A percentile compares a stretch with the other conserved stretches of the same genome.
phyloP scores from a whole-genome alignment of 53 echinoderm and acorn worm species.

The Glandiceps talaboti region DNA sequence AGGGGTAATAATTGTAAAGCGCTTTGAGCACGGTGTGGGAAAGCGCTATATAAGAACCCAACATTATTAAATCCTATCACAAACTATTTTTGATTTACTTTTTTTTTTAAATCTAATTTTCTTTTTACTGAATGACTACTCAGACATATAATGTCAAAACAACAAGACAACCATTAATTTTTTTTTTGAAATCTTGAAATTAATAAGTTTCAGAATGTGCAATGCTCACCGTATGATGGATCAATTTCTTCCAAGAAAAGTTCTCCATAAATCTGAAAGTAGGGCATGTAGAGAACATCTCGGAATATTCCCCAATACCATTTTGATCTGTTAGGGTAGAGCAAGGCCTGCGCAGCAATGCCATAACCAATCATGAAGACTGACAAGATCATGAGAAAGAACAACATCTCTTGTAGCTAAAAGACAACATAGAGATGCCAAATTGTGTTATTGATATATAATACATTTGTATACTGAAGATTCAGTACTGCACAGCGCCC shows the following conservation, averaged over 20 bases:
- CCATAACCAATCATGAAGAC: slow-evolving; percentile 78
- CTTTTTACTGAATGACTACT: too few species aligned
- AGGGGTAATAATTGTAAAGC: too few species aligned
- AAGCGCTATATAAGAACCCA: too few species aligned
- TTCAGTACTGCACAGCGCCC: not conserved
- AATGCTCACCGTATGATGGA: not conserved
- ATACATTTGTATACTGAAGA: not conserved
- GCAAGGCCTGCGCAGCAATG: slow-evolving; percentile 52
- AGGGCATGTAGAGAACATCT: slow-evolving; percentile 49
- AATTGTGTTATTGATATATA: too few species aligned
- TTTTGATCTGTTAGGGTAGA: slow-evolving; percentile 40
- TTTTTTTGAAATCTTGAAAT: too few species aligned
- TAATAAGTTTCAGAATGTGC: too few species aligned
- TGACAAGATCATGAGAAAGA: slow-evolving; percentile 50
- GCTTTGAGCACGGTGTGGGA: too few species aligned
- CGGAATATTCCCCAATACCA: slow-evolving; percentile 19
- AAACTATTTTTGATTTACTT: too few species aligned
- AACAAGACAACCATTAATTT: too few species aligned
- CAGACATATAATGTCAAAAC: too few species aligned
- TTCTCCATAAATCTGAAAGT: slow-evolving; percentile 54
- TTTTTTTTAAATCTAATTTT: too few species aligned
- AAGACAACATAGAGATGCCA: not conserved
- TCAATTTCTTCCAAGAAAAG: not conserved
- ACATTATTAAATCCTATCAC: too few species aligned
- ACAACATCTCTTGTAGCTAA: slow-evolving; percentile 54